phyloP scores from a whole-genome alignment of 2,113 vertebrate species.

The Illadopsis cleaveri region DNA sequence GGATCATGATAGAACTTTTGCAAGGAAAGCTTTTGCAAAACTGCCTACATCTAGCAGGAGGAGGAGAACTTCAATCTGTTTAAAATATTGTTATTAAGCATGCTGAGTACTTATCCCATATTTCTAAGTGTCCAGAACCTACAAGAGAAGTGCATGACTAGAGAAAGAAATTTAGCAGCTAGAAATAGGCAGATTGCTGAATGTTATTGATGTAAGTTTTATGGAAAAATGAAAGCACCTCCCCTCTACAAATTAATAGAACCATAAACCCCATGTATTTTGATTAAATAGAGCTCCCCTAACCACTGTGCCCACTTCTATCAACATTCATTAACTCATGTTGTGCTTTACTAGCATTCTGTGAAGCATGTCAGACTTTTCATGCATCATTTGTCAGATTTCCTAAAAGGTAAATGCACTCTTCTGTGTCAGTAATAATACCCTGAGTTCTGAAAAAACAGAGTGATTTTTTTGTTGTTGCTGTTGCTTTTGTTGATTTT shows the following conservation, averaged over 20 bases:
- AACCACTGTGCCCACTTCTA: not conserved
- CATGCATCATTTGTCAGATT: not conserved
- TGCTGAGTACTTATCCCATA: not conserved
- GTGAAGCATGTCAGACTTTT: not conserved
- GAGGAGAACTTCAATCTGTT: not conserved
- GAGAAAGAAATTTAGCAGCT: not conserved
- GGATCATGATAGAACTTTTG: rapidly evolving
- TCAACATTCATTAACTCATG: not conserved
- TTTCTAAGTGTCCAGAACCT: not conserved
- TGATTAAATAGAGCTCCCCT: not conserved
- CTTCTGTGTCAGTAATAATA: not conserved
- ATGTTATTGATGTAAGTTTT: not conserved
- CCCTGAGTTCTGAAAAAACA: not conserved
- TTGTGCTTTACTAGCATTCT: not conserved
- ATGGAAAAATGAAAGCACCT: not conserved
- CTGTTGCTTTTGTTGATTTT: not conserved
- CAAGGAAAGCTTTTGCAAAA: not conserved
- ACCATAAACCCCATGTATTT: not conserved
- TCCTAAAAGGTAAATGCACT: not conserved
- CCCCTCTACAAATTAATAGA: not conserved
- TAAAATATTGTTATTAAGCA: not conserved
- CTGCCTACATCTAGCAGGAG: not conserved
- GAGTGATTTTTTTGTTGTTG: not conserved
- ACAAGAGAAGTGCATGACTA: not conserved
- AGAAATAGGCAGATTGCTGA: not conserved